Percentiles rank a stretch among this genome's conserved stretches.
phyloP scores from a whole-genome alignment of 2,888 invertebrate genomes.

The Octodonta nipae region DNA sequence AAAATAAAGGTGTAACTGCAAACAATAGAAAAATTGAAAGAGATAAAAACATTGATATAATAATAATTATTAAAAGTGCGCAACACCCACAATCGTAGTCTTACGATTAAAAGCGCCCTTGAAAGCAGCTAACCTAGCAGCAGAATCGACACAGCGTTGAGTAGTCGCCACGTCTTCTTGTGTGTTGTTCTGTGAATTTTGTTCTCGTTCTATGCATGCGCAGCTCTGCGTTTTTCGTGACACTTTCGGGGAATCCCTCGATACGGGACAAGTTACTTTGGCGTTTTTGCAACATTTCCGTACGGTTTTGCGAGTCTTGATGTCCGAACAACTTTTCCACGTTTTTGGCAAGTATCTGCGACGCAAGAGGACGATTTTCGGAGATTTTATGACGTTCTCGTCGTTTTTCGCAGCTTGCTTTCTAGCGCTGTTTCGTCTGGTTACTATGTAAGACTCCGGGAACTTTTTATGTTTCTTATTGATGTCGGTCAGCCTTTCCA shows the following conservation, averaged over 20 bases:
- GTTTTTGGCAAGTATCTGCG: constrained; percentile 29
- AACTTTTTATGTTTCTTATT: constrained; percentile 29
- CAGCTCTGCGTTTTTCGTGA: constrained; percentile 30
- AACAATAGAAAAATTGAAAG: too few relatives aligned
- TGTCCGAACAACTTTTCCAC: constrained; percentile 36
- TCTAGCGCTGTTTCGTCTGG: constrained; percentile 22
- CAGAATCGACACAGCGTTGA: too few relatives aligned
- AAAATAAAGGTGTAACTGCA: too few relatives aligned
- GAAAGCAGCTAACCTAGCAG: constrained; percentile 30
- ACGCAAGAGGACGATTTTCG: constrained; percentile 26
- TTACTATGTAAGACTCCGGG: constrained; percentile 35
- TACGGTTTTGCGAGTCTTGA: constrained; percentile 25
- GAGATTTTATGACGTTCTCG: constrained; percentile 17
- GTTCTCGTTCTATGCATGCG: constrained; percentile 22
- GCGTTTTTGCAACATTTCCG: constrained; percentile 35
- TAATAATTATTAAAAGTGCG: too few relatives aligned
- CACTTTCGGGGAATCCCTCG: constrained; percentile 20
- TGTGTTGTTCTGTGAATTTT: constrained; percentile 10
- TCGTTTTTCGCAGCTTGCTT: constrained; percentile 15
- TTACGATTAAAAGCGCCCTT: constrained; percentile 27
- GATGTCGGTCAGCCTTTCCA: constrained; percentile 29
- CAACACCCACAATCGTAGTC: constrained; percentile 24
- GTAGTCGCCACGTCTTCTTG: constrained; percentile 11
- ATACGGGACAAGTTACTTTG: constrained; percentile 31
- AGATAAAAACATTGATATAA: too few relatives aligned